Evolutionary conservation across 2,797 vertebrate genomes (phyloP).

Genomic region (Knipowitschia caucasica): DNA sequence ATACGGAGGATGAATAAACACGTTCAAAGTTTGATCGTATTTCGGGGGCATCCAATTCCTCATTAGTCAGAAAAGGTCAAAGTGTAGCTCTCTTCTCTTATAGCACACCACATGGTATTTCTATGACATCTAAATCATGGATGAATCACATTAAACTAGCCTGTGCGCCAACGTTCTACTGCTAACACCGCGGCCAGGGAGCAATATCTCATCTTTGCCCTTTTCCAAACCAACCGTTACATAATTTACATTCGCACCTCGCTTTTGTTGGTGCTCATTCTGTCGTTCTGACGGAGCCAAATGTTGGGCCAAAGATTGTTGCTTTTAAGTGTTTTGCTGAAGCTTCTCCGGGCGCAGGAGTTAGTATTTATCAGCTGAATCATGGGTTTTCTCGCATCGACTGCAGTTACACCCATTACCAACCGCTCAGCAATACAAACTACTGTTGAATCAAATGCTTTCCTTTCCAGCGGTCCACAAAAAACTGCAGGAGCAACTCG

Average conservation of each 20-base stretch:
- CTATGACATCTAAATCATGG: slow-evolving; percentile 35
- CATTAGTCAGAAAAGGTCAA: slow-evolving; percentile 1
- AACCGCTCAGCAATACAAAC: too few relatives aligned
- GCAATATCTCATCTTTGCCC: slow-evolving; percentile 19
- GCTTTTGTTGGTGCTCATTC: not conserved
- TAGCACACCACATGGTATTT: slow-evolving; percentile 5
- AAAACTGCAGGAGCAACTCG: too few relatives aligned
- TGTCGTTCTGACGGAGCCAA: not conserved
- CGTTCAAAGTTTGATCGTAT: too few relatives aligned
- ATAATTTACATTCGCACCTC: slow-evolving; percentile 12
- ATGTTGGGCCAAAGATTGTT: slow-evolving; percentile 23
- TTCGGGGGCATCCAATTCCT: not conserved
- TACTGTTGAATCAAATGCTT: too few relatives aligned
- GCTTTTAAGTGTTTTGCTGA: slow-evolving; percentile 29
- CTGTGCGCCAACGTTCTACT: slow-evolving; percentile 8
- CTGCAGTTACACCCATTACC: too few relatives aligned
- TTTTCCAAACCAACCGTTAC: slow-evolving; percentile 10
- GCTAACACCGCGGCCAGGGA: slow-evolving; percentile 11
- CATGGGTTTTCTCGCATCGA: too few relatives aligned
- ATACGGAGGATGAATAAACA: too few relatives aligned
- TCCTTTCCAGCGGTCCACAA: too few relatives aligned
- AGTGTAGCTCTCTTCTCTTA: slow-evolving; percentile 1
- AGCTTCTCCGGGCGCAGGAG: slow-evolving; percentile 20
- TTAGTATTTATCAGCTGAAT: too few relatives aligned
- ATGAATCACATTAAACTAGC: slow-evolving; percentile 19